Evolutionary conservation across 1,140 invertebrate species (phyloP), one percentile per base, ranked within the genome.

Genomic region (Ips nitidus): DNA sequence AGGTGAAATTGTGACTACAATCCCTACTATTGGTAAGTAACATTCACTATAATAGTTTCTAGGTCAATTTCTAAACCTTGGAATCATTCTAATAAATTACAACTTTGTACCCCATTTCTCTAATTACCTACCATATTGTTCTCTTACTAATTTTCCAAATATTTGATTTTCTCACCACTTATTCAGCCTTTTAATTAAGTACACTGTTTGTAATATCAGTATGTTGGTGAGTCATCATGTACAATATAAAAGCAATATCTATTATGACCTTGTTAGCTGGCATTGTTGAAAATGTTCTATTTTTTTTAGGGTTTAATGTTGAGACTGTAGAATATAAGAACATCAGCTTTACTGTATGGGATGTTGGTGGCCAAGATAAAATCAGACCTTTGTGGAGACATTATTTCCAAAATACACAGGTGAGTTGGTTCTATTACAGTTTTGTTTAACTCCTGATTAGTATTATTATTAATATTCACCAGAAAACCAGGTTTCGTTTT

Each of bases 1-100:
- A 86, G 97, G 97, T 82, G 97, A 99, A 93, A 97, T 99, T 87
- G 96, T 99, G 77, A 98, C 96, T 81, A 99, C 97, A 78, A 99
- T 99, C 88, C 97, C 97, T 76, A 99, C 97, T 77, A 98, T 99
- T 89, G 97, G 96, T 96, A 82, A 91, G 88, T 85, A 71, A 50
- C 4, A 8, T 55, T 62, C 36, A 42, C n/a, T 64, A 43, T 52
- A 40, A 42, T 47, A 2, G 3, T 36, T 68, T 52, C 50, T 68
- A 63, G 69, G 41, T 66, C 50, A 52, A 8, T 50, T 50, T 50
- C 22, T 50, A 8, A 8, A 3, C 4, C 3, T 6, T 22, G 2
- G 22, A 50, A 50, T 50, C 45, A 50, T 1, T 3, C 45, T 50
- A 2, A 50, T 50, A 8, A 50, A 50, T 50, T 50, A 22, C 22